Evolutionary conservation across 2,113 vertebrate species (phyloP).

Genomic region (Porphyrio hochstetteri): DNA sequence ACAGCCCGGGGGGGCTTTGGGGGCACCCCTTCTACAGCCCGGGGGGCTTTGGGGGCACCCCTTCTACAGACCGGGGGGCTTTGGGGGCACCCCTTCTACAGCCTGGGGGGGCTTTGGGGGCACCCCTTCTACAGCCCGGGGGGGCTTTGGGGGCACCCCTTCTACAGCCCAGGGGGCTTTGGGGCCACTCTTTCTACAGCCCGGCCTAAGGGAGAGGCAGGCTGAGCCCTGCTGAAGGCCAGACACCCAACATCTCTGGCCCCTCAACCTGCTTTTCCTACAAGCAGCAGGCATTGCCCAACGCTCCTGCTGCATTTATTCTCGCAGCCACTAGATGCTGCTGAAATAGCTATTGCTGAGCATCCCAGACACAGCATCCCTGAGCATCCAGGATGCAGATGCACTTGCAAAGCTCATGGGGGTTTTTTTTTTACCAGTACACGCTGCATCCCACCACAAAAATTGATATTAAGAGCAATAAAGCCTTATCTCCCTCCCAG

Average conservation of each 20-base stretch:
- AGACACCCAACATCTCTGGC: rapidly evolving
- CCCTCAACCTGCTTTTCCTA: background rate
- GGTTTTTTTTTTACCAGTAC: background rate
- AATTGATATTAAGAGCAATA: rapidly evolving
- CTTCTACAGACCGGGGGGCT: rapidly evolving
- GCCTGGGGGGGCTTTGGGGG: rapidly evolving
- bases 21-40: rapidly evolving
- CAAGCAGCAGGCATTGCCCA: rapidly evolving
- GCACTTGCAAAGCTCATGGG: rapidly evolving
- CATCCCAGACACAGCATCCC: background rate
- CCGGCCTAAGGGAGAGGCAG: rapidly evolving
- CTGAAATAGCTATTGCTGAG: background rate
- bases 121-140: too few species aligned
- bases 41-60: rapidly evolving
- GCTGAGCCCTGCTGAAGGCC: background rate
- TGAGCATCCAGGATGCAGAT: background rate
- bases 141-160: rapidly evolving
- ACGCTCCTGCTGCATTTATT: rapidly evolving
- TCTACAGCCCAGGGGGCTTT: rapidly evolving
- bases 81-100: rapidly evolving
- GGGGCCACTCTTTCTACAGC: rapidly evolving
- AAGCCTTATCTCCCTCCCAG: rapidly evolving
- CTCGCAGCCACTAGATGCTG: background rate
- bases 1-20: rapidly evolving
- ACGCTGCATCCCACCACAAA: rapidly evolving